A percentile compares a stretch with the other conserved stretches of the same genome.
Evolutionary conservation across 1,140 invertebrate genomes (phyloP).

Genomic region (Probaryconus sp.): DNA sequence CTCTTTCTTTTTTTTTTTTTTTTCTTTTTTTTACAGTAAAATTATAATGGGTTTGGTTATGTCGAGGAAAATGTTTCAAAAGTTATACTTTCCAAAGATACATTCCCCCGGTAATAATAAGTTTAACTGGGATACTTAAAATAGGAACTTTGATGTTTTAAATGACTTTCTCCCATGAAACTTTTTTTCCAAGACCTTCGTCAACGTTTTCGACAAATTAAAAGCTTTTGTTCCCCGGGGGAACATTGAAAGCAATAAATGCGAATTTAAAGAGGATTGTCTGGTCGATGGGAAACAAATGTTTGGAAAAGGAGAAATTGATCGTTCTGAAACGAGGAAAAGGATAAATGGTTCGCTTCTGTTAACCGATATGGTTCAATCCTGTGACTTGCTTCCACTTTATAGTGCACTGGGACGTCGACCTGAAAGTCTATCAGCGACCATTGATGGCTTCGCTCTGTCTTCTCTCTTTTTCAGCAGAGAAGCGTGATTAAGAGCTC

Average conservation of each 20-base stretch:
- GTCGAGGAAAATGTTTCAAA: background rate
- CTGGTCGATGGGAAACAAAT: slow-evolving; percentile 5
- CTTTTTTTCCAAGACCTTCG: no score
- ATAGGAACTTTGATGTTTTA: no score
- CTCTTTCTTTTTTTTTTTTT: no score
- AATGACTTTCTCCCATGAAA: no score
- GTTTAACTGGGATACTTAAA: no score
- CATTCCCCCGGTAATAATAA: background rate
- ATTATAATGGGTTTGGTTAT: background rate
- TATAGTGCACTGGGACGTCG: slow-evolving; percentile 34
- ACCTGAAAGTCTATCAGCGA: slow-evolving; percentile 37
- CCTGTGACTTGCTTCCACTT: slow-evolving; percentile 35
- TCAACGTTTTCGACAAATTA: no score
- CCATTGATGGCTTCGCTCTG: slow-evolving; percentile 43
- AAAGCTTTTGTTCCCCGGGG: no score
- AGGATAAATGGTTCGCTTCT: slow-evolving; percentile 12
- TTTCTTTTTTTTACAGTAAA: no score
- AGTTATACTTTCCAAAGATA: background rate
- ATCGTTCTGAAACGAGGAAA: slow-evolving; percentile 7
- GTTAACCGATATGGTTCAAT: slow-evolving; percentile 19
- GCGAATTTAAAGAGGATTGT: no score
- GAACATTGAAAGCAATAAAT: no score
- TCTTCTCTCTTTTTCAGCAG: slow-evolving; percentile 47
- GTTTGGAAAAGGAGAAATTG: slow-evolving; percentile 1
- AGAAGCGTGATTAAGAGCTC: slow-evolving; percentile 71